phyloP scores from a whole-genome alignment of 2,888 invertebrate species.

The Agrotis exclamationis region DNA sequence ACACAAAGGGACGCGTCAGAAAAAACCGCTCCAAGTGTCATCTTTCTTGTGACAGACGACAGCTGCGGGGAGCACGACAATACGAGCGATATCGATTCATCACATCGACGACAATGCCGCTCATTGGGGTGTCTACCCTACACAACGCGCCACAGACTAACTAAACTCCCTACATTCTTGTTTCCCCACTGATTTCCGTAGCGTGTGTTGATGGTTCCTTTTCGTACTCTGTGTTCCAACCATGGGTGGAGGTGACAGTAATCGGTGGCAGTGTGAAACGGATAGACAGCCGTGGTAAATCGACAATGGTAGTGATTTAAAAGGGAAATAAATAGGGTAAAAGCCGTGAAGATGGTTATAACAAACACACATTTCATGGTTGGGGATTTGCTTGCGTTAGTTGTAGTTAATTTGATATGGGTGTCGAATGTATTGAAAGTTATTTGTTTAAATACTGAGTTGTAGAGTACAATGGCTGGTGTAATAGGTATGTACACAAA shows the following conservation, averaged over 20 bases:
- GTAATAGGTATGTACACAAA: constrained; percentile 14
- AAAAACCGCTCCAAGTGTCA: constrained; percentile 87
- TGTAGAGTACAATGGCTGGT: constrained; percentile 43
- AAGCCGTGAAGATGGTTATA: constrained; percentile 86
- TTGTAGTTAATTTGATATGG: constrained; percentile 83
- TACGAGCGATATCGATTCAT: constrained; percentile 86
- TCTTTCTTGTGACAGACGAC: constrained; percentile 87
- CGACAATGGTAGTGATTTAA: constrained; percentile 87
- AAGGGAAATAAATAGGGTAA: constrained; percentile 88
- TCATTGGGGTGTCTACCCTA: constrained; percentile 82
- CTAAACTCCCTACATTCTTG: constrained; percentile 33
- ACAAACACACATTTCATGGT: constrained; percentile 89
- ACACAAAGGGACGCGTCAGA: constrained; percentile 85
- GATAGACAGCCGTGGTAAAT: constrained; percentile 86
- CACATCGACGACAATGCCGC: constrained; percentile 82
- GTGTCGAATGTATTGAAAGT: constrained; percentile 69
- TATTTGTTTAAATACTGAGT: constrained; percentile 62
- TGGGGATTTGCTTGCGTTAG: constrained; percentile 76
- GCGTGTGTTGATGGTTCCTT: constrained; percentile 23
- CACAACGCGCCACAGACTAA: constrained; percentile 73
- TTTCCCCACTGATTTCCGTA: constrained; percentile 64
- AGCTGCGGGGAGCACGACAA: constrained; percentile 88
- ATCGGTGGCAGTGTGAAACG: constrained; percentile 75
- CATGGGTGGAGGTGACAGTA: constrained; percentile 74
- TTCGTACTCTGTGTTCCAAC: constrained; percentile 64